Percentiles rank a stretch among this genome's conserved stretches.
These are phyloP conservation scores for Pomatorhinus ruficollis DNA, from an alignment of 2,113 vertebrate species.

Conservation along the genomic window DNA sequence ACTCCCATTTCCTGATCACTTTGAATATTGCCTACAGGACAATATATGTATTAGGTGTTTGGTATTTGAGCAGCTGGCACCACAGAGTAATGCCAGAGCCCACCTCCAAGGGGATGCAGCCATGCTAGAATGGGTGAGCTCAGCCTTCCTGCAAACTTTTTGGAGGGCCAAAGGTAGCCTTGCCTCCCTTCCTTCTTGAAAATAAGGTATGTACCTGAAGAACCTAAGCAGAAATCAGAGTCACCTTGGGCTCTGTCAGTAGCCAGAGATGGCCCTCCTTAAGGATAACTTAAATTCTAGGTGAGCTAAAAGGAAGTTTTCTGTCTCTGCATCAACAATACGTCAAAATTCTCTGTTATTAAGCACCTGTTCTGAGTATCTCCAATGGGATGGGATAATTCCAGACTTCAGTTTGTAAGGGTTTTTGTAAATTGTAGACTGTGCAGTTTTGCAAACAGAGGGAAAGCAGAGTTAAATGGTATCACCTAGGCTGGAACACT, in stretches of 20 bases:
- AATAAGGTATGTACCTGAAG: neutral
- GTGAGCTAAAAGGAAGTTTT: neutral
- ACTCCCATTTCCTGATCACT: neutral
- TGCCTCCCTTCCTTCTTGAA: neutral
- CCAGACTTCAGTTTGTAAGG: neutral
- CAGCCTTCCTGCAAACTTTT: neutral
- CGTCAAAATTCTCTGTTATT: neutral
- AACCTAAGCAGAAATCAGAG: neutral
- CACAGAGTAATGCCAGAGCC: neutral
- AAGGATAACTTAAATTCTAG: neutral
- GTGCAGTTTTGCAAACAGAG: neutral
- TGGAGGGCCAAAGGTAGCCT: neutral
- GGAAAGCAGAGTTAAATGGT: neutral
- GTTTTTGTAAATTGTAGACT: neutral
- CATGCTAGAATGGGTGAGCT: neutral
- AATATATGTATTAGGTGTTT: neutral
- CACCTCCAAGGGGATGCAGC: neutral
- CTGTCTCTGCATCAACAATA: neutral
- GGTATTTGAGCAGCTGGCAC: neutral
- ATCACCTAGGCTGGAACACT: conserved; percentile 44
- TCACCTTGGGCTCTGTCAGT: neutral
- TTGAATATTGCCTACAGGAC: neutral
- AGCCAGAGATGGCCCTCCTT: neutral
- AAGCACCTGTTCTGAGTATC: neutral
- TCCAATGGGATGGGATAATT: neutral